These are phyloP conservation scores for Charina bottae DNA, from an alignment of 2,113 vertebrate genomes.

Conservation along the genomic window DNA sequence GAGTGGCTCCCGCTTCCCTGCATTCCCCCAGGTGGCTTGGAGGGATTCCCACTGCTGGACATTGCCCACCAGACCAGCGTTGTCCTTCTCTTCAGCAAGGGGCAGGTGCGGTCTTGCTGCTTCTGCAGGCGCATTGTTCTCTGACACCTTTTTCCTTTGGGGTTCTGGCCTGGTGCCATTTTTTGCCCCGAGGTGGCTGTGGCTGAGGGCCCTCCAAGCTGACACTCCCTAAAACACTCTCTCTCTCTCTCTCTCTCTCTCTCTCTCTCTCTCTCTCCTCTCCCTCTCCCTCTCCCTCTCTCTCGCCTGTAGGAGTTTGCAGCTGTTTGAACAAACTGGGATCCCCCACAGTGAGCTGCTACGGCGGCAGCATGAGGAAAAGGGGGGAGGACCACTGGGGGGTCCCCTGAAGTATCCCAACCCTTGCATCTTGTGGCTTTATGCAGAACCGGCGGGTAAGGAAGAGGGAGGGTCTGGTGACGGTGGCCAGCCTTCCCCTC, in stretches of 20 bases:
- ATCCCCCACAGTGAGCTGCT: constrained; percentile 88
- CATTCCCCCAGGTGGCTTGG: not conserved
- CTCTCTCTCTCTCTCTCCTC: constrained; percentile 20
- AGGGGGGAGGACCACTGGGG: constrained; percentile 86
- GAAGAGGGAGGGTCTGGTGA: not conserved
- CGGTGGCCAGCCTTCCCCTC: not conserved
- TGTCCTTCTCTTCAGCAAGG: not conserved
- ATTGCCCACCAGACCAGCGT: not conserved
- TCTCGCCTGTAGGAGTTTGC: constrained; percentile 85
- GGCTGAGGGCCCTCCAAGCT: not conserved
- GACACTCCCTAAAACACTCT: not conserved
- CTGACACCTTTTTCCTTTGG: not conserved
- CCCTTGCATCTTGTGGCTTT: constrained; percentile 93
- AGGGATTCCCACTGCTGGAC: not conserved
- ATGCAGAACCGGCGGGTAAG: constrained; percentile 85
- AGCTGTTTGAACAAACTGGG: constrained; percentile 88
- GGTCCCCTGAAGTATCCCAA: constrained; percentile 88
- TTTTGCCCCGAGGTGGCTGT: not conserved
- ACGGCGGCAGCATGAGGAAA: constrained; percentile 84
- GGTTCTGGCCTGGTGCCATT: not conserved
- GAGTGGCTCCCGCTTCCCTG: not conserved
- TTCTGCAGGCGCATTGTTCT: not conserved
- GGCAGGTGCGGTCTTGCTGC: not conserved
- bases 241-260: constrained; percentile 20
- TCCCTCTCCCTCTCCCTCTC: not conserved